Conservation (phyloP, 2,113 vertebrate genomes). For the Esox niger region DNA sequence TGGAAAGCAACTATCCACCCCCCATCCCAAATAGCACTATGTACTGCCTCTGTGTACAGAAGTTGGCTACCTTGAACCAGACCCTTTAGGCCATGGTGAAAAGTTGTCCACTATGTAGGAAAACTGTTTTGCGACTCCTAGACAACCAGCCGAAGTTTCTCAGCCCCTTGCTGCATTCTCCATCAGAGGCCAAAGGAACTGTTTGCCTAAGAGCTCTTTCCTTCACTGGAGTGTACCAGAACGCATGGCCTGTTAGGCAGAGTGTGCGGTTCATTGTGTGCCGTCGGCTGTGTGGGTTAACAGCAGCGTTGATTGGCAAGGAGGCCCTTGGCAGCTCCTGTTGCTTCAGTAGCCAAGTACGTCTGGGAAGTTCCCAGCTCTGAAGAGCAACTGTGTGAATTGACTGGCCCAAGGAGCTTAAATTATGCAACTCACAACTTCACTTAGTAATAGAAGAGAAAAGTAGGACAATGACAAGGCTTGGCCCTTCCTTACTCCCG, state of each 20-base stretch:
- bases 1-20: no score
- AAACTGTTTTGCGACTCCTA: conserved; percentile 19
- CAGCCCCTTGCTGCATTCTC: conserved; percentile 23
- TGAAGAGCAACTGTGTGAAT: conserved; percentile 33
- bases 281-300: conserved; percentile 56
- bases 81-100: no score
- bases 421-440: conserved; percentile 38
- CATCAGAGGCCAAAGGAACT: conserved; percentile 25
- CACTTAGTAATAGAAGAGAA: conserved; percentile 27
- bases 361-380: conserved; percentile 46
- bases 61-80: no score
- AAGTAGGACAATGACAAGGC: background rate
- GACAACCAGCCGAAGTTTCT: conserved; percentile 18
- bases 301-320: conserved; percentile 45
- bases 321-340: conserved; percentile 36
- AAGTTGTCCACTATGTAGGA: no score
- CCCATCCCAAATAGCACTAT: no score
- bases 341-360: conserved; percentile 47
- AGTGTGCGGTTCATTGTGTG: conserved; percentile 58
- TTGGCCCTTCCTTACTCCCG: no score
- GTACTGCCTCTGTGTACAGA: no score
- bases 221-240: conserved; percentile 34
- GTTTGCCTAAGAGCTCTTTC: conserved; percentile 31
- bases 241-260: conserved; percentile 51
- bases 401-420: conserved; percentile 33